Conservation (phyloP, 2,797 vertebrate genomes). For the Sebastes iracundus region DNA sequence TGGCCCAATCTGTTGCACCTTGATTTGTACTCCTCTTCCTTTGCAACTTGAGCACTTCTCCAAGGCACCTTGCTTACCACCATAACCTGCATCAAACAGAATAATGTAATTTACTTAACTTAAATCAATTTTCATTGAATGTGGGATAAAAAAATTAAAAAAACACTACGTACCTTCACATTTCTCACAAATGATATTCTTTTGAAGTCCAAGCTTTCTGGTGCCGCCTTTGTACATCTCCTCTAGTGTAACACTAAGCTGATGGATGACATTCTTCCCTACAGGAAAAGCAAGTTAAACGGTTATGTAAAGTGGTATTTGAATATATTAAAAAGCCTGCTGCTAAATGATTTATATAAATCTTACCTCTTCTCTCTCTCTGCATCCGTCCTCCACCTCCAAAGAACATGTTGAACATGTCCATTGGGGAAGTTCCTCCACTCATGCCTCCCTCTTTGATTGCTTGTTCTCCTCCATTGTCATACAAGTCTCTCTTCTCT, state of each 20-base stretch:
- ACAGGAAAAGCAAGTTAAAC: background rate
- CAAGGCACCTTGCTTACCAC: slow-evolving; percentile 92
- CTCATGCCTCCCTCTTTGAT: slow-evolving; percentile 95
- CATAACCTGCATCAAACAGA: slow-evolving; percentile 82
- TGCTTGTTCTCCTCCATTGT: slow-evolving; percentile 97
- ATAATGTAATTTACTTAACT: background rate
- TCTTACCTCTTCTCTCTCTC: slow-evolving; percentile 92
- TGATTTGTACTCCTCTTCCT: slow-evolving; percentile 92
- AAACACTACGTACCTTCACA: slow-evolving; percentile 88
- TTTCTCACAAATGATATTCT: slow-evolving; percentile 94
- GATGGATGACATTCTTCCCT: slow-evolving; percentile 96
- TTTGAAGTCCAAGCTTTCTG: slow-evolving; percentile 94
- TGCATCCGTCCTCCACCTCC: slow-evolving; percentile 95
- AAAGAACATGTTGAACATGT: slow-evolving; percentile 99
- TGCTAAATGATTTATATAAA: background rate
- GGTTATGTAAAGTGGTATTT: background rate
- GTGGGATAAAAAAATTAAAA: background rate
- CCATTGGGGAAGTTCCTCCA: slow-evolving; percentile 91
- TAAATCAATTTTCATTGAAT: background rate
- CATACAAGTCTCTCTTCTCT: slow-evolving; percentile 95
- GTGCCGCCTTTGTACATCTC: slow-evolving; percentile 93
- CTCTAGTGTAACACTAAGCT: slow-evolving; percentile 90
- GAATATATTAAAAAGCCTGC: background rate
- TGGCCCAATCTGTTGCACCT: slow-evolving; percentile 94
- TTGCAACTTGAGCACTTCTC: slow-evolving; percentile 94